These are phyloP conservation scores for Eilema depressum DNA, from an alignment of 2,888 invertebrate species.

Conservation along the genomic window DNA sequence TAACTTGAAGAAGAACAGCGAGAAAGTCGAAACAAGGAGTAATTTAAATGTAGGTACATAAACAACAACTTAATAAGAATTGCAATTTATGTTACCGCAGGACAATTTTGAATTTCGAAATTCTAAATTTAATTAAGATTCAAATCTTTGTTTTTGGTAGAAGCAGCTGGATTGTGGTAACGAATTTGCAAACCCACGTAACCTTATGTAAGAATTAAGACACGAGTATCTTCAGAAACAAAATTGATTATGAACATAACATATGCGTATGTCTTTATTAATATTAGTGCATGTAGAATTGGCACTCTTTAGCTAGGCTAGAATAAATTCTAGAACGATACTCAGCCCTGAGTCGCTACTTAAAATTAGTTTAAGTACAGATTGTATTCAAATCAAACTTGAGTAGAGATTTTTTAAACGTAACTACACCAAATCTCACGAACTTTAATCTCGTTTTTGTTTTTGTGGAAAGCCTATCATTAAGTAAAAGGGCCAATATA, in stretches of 20 bases:
- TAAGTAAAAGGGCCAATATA: no score
- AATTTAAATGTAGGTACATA: not conserved
- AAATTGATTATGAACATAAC: not conserved
- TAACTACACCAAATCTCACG: no score
- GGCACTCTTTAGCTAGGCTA: no score
- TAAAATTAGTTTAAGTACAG: no score
- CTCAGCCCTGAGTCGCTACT: no score
- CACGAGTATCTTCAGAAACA: not conserved
- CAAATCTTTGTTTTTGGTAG: constrained; percentile 2
- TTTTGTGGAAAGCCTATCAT: no score
- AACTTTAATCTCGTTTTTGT: no score
- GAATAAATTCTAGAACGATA: no score
- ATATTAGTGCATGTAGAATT: not conserved
- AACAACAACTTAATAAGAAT: constrained; percentile 5
- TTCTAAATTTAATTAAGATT: constrained; percentile 19
- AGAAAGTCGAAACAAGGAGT: not conserved
- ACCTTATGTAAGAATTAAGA: not conserved
- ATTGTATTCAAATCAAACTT: no score
- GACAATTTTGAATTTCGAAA: not conserved
- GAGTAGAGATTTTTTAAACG: no score
- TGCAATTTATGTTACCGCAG: constrained; percentile 9
- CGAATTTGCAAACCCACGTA: not conserved
- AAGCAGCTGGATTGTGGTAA: constrained; percentile 16
- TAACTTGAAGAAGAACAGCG: not conserved
- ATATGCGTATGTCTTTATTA: not conserved